Percentiles rank a stretch among this genome's conserved stretches.
These are phyloP conservation scores for Lasiommata megera DNA, from an alignment of 2,888 invertebrate genomes.

Conservation along the genomic window DNA sequence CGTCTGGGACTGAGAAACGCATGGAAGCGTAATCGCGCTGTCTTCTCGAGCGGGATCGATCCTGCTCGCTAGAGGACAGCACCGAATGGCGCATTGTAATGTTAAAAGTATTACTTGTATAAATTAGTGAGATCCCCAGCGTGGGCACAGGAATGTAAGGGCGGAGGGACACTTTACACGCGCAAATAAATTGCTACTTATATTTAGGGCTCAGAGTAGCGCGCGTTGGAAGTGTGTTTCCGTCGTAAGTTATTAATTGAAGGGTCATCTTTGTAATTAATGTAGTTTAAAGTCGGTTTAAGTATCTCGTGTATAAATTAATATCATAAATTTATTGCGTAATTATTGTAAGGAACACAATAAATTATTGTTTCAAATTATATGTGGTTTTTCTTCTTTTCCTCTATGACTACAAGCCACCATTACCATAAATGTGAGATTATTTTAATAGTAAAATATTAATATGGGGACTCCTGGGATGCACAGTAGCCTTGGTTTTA, in stretches of 20 bases:
- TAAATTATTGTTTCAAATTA: slow-evolving; percentile 78
- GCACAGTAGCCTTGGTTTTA: too few relatives aligned
- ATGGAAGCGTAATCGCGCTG: too few relatives aligned
- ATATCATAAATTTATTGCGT: slow-evolving; percentile 50
- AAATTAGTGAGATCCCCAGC: slow-evolving; percentile 30
- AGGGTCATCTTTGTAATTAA: slow-evolving; percentile 51
- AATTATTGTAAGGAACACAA: slow-evolving; percentile 69
- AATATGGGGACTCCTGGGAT: too few relatives aligned
- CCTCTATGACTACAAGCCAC: too few relatives aligned
- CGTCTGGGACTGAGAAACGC: too few relatives aligned
- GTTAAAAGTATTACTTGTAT: slow-evolving; percentile 56
- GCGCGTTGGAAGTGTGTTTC: neutral
- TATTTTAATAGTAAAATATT: too few relatives aligned
- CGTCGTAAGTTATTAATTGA: neutral
- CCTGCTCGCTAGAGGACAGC: too few relatives aligned
- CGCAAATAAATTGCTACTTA: neutral
- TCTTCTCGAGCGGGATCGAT: too few relatives aligned
- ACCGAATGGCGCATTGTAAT: slow-evolving; percentile 23
- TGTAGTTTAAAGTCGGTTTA: slow-evolving; percentile 48
- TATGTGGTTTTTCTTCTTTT: slow-evolving; percentile 35
- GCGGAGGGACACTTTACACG: neutral
- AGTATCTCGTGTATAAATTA: slow-evolving; percentile 69
- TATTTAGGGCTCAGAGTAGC: neutral
- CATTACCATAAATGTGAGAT: too few relatives aligned
- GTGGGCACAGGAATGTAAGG: slow-evolving; percentile 2